Evolutionary conservation across 92 coral and sea anemone species (phyloP).

Genomic region (Epizoanthus scotinus): DNA sequence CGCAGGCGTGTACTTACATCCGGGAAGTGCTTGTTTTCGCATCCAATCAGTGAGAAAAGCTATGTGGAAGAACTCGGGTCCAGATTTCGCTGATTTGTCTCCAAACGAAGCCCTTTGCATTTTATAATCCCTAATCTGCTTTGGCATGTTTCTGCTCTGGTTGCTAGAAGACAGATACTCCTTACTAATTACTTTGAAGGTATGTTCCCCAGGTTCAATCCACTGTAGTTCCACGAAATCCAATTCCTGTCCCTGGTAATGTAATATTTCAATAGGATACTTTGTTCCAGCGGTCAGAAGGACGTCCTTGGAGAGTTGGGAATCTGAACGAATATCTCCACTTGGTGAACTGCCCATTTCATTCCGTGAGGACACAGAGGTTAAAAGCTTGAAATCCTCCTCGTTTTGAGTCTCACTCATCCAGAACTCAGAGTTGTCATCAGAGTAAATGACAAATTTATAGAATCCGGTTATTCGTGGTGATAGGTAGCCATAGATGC

Average conservation of each 20-base stretch:
- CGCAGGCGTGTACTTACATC: slow-evolving; percentile 49
- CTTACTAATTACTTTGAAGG: slow-evolving; percentile 46
- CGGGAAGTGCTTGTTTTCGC: slow-evolving; percentile 49
- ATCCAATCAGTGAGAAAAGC: slow-evolving; percentile 69
- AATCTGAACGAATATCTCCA: slow-evolving; percentile 36
- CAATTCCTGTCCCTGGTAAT: slow-evolving; percentile 49
- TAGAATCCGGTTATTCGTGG: slow-evolving; percentile 74
- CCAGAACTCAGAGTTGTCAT: slow-evolving; percentile 81
- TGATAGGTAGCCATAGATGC: slow-evolving; percentile 60
- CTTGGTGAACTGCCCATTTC: slow-evolving; percentile 56
- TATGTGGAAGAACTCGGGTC: slow-evolving; percentile 51
- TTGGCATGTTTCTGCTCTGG: slow-evolving; percentile 4
- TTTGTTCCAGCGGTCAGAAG: slow-evolving; percentile 46
- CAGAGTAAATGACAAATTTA: slow-evolving; percentile 68
- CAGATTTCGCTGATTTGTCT: not conserved
- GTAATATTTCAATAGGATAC: slow-evolving; percentile 68
- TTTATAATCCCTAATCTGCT: slow-evolving; percentile 5
- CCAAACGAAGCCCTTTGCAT: not conserved
- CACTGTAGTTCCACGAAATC: slow-evolving; percentile 70
- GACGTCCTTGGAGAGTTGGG: slow-evolving; percentile 56
- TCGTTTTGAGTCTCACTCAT: slow-evolving; percentile 38
- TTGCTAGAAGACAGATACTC: slow-evolving; percentile 43
- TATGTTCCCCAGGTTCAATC: slow-evolving; percentile 67
- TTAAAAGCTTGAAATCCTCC: slow-evolving; percentile 42
- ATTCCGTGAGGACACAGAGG: slow-evolving; percentile 46